A percentile compares a stretch with the other conserved stretches of the same genome.
phyloP scores from a whole-genome alignment of 2,888 invertebrate genomes.

The Parnassius mnemosyne region DNA sequence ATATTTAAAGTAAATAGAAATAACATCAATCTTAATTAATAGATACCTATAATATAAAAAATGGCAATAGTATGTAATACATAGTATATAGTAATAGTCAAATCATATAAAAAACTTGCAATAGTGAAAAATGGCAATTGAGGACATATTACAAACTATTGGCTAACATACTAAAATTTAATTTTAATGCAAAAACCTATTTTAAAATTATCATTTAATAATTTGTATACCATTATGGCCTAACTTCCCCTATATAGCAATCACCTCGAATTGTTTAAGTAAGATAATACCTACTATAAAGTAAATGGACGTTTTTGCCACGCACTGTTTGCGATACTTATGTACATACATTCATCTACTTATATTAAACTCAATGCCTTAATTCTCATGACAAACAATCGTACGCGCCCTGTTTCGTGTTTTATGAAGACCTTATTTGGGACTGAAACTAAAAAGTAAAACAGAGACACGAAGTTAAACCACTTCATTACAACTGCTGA shows the following conservation, averaged over 20 bases:
- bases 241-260: conserved; percentile 6
- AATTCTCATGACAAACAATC: conserved; percentile 15
- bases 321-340: conserved; percentile 23
- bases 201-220: not conserved
- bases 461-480: no score
- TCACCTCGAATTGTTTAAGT: conserved; percentile 18
- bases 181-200: not conserved
- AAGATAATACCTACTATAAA: conserved; percentile 17
- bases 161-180: no score
- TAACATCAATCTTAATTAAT: no score
- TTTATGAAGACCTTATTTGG: not conserved
- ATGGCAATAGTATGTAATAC: no score
- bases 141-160: no score
- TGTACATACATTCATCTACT: not conserved
- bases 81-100: no score
- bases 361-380: conserved; percentile 25
- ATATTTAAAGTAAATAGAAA: no score
- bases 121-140: no score
- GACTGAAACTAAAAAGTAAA: no score
- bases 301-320: conserved; percentile 23
- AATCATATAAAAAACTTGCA: no score
- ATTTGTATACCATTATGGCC: not conserved
- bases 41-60: no score
- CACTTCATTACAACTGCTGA: no score
- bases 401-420: conserved; percentile 6